Evolutionary conservation across 2,888 invertebrate genomes (phyloP).

Genomic region (Amiota communis): DNA sequence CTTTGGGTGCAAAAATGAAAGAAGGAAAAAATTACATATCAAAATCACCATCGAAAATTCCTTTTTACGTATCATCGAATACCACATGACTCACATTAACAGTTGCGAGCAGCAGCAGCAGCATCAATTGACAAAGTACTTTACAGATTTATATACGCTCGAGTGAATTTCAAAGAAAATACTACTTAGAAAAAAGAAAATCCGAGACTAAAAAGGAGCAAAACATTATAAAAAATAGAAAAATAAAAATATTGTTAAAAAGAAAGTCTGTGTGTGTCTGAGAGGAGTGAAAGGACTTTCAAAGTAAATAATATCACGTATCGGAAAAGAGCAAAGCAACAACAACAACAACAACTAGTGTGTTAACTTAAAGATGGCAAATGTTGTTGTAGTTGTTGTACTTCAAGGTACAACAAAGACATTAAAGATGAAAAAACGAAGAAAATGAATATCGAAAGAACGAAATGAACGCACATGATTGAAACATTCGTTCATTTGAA

Average conservation of each 20-base stretch:
- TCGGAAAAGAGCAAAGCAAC: slow-evolving; percentile 18
- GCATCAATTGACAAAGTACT: slow-evolving; percentile 12
- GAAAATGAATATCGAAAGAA: not conserved
- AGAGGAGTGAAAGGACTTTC: not conserved
- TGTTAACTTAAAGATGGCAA: not conserved
- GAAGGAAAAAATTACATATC: too few species aligned
- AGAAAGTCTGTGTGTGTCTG: too few species aligned
- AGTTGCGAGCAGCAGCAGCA: not conserved
- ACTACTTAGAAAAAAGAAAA: not conserved
- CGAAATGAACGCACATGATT: not conserved
- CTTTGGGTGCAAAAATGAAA: too few species aligned
- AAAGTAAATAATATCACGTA: slow-evolving; percentile 3
- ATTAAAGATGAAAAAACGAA: not conserved
- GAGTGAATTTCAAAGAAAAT: not conserved
- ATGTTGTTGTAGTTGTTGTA: not conserved
- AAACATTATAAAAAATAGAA: too few species aligned
- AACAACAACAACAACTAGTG: not conserved
- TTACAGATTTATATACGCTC: slow-evolving; percentile 4
- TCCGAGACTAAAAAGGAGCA: too few species aligned
- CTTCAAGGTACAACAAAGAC: not conserved
- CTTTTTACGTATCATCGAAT: too few species aligned
- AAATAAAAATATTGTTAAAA: too few species aligned
- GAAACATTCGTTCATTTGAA: not conserved
- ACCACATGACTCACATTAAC: too few species aligned
- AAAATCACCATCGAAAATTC: too few species aligned